Evolutionary conservation across 2,888 invertebrate species (phyloP).

Genomic region (Salticus scenicus): DNA sequence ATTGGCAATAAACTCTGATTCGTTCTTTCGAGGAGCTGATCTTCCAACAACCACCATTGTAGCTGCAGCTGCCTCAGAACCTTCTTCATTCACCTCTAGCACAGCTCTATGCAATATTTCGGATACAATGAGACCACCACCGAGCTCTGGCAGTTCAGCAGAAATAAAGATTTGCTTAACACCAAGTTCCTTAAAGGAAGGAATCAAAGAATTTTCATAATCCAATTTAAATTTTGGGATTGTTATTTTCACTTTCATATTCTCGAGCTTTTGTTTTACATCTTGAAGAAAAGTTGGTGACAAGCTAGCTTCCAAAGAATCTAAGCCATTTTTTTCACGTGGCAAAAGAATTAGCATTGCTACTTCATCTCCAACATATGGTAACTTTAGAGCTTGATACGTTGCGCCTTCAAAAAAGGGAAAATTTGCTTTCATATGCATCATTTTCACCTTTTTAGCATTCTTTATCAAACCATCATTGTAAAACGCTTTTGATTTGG

Average conservation of each 20-base stretch:
- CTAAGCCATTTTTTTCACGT: not conserved
- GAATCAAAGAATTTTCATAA: conserved; percentile 38
- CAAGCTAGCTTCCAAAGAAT: not conserved
- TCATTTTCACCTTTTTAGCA: conserved; percentile 73
- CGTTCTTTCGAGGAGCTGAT: too few species aligned
- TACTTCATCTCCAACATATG: conserved; percentile 34
- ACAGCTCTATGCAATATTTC: conserved; percentile 68
- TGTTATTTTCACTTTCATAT: conserved; percentile 41
- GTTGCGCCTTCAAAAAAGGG: conserved; percentile 45
- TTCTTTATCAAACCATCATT: not conserved
- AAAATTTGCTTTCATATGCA: conserved; percentile 73
- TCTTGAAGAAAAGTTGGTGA: conserved; percentile 30
- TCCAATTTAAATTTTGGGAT: conserved; percentile 66
- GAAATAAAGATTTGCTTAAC: conserved; percentile 49
- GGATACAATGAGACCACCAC: conserved; percentile 59
- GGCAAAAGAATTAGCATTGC: conserved; percentile 57
- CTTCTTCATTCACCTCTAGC: conserved; percentile 68
- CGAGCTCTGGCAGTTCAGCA: conserved; percentile 52
- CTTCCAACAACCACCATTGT: not conserved
- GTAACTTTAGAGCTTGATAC: conserved; percentile 53
- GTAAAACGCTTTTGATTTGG: conserved; percentile 69
- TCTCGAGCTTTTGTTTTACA: conserved; percentile 5
- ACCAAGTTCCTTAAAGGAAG: conserved; percentile 32
- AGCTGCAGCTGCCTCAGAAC: conserved; percentile 61
- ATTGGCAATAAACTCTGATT: conserved; percentile 36